Evolutionary conservation across 2,113 vertebrate genomes (phyloP).

Genomic region (Labrus mixtus): DNA sequence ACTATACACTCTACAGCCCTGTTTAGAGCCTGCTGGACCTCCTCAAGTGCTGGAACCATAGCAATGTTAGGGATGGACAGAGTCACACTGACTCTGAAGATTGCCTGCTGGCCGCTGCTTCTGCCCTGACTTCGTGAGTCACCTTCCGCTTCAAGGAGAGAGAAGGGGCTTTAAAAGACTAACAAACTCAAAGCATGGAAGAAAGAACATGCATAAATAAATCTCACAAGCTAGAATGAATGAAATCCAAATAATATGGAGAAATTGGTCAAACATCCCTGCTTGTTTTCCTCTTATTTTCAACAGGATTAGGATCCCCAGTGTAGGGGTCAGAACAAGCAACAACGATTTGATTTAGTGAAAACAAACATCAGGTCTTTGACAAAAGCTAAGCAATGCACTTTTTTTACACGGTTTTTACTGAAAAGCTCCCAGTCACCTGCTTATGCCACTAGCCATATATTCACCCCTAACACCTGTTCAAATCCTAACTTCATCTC

Average conservation of each 20-base stretch:
- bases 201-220: not conserved
- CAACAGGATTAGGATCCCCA: no score
- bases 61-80: conserved; percentile 90
- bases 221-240: not conserved
- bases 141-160: conserved; percentile 77
- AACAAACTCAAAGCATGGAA: not conserved
- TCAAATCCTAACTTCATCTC: no score
- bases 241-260: not conserved
- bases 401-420: no score
- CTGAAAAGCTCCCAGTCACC: no score
- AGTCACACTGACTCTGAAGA: conserved; percentile 87
- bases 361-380: no score
- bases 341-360: no score
- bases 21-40: conserved; percentile 91
- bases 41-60: conserved; percentile 89
- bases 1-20: conserved; percentile 87
- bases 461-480: no score
- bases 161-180: conserved; percentile 9
- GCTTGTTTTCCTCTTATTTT: no score
- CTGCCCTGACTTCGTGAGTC: conserved; percentile 72
- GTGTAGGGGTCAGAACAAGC: no score
- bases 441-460: no score
- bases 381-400: no score
- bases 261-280: no score
- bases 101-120: conserved; percentile 77